Evolutionary conservation across 1,140 invertebrate genomes (phyloP), one percentile per base, ranked within the genome.

Genomic region (Macrocentrus cingulum): DNA sequence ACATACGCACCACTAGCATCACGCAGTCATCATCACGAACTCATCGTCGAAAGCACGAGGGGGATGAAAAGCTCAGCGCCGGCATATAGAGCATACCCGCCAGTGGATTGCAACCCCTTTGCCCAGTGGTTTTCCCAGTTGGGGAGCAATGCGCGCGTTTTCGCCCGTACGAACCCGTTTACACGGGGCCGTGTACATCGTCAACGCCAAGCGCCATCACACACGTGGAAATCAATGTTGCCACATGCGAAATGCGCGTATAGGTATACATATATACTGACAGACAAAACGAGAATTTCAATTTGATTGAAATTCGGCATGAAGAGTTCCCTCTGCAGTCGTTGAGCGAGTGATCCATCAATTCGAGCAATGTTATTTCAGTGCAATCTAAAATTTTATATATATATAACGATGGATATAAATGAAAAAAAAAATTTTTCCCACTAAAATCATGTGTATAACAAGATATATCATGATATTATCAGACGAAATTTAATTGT

Each of bases 61-160:
- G 18, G 36, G 25, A 46, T 34, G 55, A 59, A 42, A 56, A 32
- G 49, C 32, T 29, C 25, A 29, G 25, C 25, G 9, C 25, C 4
- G 25, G 25, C 9, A 9, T 29, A 9, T 29, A 29, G 25, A 29
- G 25, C 25, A 5, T 29, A 29, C 25, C 9, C 4, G 25, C 25
- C 9, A 29, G 25, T 29, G 25, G n/a, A n/a, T n/a, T n/a, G 25
- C 25, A 59, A 49, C 34, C 41, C 48, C 41, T 25, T 45, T 34
- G 25, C 16, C 53, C 36, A 39, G 53, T 51, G 32, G 63, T 65
- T 66, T 62, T 60, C 60, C 62, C 55, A 29, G 25, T 9, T 63
- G 61, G 60, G 61, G 60, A 65, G n/a, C n/a, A n/a, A n/a, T n/a
- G n/a, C 61, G 53, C 61, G 60, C 63, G 60, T 66, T 66, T 66